phyloP scores from a whole-genome alignment of 2,888 invertebrate species.

The Nemoura dubitans region DNA sequence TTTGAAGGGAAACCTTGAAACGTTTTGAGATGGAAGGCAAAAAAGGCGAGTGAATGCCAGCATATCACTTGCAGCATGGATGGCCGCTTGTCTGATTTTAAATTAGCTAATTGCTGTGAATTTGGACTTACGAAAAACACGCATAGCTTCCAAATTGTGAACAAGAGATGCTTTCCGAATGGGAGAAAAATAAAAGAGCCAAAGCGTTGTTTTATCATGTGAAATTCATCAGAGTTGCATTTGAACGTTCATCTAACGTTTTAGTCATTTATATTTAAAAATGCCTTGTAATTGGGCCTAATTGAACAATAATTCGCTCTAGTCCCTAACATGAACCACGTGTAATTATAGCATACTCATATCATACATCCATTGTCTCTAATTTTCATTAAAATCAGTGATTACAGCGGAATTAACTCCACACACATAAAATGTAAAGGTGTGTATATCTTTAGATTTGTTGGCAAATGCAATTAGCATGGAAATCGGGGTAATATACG shows the following conservation, averaged over 20 bases:
- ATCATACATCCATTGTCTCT: background rate
- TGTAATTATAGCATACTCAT: background rate
- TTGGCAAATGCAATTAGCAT: background rate
- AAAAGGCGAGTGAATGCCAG: background rate
- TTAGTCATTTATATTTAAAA: background rate
- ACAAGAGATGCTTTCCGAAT: background rate
- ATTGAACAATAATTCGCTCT: background rate
- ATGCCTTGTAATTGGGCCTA: background rate
- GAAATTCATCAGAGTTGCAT: background rate
- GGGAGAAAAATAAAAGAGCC: background rate
- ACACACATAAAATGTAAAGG: background rate
- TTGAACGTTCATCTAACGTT: background rate
- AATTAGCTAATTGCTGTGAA: slow-evolving; percentile 7
- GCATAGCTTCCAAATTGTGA: background rate
- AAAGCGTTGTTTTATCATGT: background rate
- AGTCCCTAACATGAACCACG: background rate
- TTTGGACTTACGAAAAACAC: background rate
- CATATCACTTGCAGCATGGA: background rate
- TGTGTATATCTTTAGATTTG: background rate
- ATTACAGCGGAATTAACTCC: background rate
- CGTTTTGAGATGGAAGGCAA: background rate
- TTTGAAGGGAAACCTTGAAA: background rate
- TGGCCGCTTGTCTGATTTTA: background rate
- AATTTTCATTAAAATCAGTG: background rate
- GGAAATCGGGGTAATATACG: background rate